Evolutionary conservation across 2,888 invertebrate species (phyloP), one percentile per base, ranked within the genome.

Genomic region (Drosophila vallismaia): DNA sequence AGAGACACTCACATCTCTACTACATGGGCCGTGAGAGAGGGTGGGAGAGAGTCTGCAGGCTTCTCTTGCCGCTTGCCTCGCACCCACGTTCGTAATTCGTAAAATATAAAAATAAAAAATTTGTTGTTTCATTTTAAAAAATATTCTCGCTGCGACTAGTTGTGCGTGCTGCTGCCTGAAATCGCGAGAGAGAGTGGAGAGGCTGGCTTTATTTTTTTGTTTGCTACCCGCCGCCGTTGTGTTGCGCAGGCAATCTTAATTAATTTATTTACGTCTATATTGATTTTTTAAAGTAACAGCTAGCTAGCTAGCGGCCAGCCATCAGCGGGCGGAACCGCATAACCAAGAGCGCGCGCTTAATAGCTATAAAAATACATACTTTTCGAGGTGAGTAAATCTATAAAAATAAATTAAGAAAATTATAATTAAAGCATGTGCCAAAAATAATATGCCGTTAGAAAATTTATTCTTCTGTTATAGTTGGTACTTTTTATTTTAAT

Each of bases 81-180:
- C 50, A 49, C 49, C 45, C 28, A 14, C 76, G 66, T 77, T 64
- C 77, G 67, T 69, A 54, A 69, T 77, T 75, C 77, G 72, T 80
- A 64, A 71, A 78, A 73, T 76, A 74, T 71, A 76, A 74, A 55
- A 73, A 75, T 67, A 74, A 71, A 74, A 76, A 63, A 64, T 62
- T 51, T 55, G 44, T 68, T 56, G 53, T 68, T 74, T 74, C 74
- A 71, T 51, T 71, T 64, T 58, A 75, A 75, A 75, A 75, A 75
- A 72, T 50, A 69, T 75, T 67, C 64, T 75, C 68, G 48, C 50
- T 26, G 59, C 38, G 67, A 40, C 68, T 53, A 57, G 72, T 73
- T 73, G 67, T 71, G 55, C 51, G 69, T 54, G 68, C 44, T 48
- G 14, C 31, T 29, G 14, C 36, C n/a, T 45, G 44, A 42, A 45